Evolutionary conservation across 2,113 vertebrate genomes (phyloP), one percentile per base, ranked within the genome.

Genomic region (Notiomystis cincta): DNA sequence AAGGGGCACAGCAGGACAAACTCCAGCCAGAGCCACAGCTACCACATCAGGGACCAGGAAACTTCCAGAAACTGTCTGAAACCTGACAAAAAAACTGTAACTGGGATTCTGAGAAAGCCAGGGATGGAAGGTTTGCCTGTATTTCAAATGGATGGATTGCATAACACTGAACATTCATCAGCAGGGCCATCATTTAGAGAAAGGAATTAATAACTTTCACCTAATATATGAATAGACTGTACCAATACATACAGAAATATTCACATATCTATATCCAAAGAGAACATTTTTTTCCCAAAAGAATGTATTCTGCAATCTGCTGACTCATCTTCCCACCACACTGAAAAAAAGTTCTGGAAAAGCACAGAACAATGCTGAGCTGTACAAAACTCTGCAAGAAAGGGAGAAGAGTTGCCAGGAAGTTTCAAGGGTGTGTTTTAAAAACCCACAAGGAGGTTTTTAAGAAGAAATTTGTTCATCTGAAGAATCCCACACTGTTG

Each of bases 311-410:
- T 53, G 61, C 7, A 4, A 90, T 47, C 51, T 83, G 79, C 71
- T 78, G 75, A 93, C 9, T 94, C 91, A 89, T 76, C 82, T 92
- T 80, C 76, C 72, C 72, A 72, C 33, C 54, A 65, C 69, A 30
- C 1, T n/a, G 24, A n/a, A 33, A 72, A 37, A 66, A 38, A 76
- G 17, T 44, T 82, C 70, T 51, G 47, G 61, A 85, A 96, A 65
- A 86, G 82, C 56, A 95, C 12, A 93, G 82, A 84, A 91, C 61
- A 93, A 89, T 20, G 81, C 81, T 21, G 75, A 93, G 82, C 3
- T 88, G 42, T 62, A 54, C 89, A 70, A 93, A 75, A 62, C 33
- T 57, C 33, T 45, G 45, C 47, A 76, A 85, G 57, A 65, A 73
- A 48, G n/a, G 71, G 50, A 37, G n/a, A 86, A 21, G 38, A 80